phyloP scores from a whole-genome alignment of 1,140 invertebrate genomes.

The Zaprionus kolodkinae region DNA sequence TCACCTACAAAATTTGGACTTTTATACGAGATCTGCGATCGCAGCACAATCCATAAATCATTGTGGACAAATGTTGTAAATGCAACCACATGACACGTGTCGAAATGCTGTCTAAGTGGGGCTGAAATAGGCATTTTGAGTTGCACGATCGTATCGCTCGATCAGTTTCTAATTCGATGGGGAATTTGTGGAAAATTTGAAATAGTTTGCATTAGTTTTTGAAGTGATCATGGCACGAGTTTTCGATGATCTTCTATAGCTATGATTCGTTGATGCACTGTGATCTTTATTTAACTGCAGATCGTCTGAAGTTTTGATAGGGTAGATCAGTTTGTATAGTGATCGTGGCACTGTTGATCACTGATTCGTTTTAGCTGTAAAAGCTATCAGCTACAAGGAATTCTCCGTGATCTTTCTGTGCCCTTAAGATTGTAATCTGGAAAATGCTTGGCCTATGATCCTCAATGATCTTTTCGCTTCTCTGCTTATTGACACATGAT shows the following conservation, averaged over 20 bases:
- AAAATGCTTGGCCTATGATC: background rate
- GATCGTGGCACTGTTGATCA: background rate
- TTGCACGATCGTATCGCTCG: background rate
- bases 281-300: too few species aligned
- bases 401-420: background rate
- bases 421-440: background rate
- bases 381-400: background rate
- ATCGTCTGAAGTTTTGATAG: background rate
- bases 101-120: constrained; percentile 5
- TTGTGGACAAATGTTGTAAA: constrained; percentile 39
- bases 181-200: background rate
- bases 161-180: background rate
- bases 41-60: constrained; percentile 60
- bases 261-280: too few species aligned
- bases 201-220: background rate
- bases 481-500: background rate
- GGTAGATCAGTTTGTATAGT: background rate
- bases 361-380: background rate
- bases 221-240: too few species aligned
- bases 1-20: constrained; percentile 38
- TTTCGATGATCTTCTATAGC: too few species aligned
- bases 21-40: constrained; percentile 6
- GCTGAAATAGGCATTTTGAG: constrained; percentile 6
- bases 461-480: background rate
- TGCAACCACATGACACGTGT: constrained; percentile 32